Percentiles rank a stretch among this genome's conserved stretches.
Conservation (phyloP, 2,888 invertebrate species). For the Papilio protenor region DNA sequence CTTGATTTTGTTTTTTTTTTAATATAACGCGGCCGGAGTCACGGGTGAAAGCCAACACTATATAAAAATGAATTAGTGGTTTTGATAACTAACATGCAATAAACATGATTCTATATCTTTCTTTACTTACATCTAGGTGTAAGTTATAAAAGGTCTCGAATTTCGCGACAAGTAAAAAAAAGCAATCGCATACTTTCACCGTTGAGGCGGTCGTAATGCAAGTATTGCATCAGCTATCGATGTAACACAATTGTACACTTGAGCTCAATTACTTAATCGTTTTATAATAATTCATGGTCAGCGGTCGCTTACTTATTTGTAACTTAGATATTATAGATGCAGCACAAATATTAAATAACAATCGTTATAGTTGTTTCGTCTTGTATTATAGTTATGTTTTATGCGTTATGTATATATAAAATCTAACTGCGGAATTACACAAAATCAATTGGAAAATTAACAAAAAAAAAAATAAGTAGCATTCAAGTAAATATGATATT, state of each 20-base stretch:
- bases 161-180: constrained; percentile 36
- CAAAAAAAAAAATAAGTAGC: too few species aligned
- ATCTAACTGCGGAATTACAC: too few species aligned
- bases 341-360: neutral
- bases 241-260: constrained; percentile 59
- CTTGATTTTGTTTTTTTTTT: too few species aligned
- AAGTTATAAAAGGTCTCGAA: constrained; percentile 46
- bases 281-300: constrained; percentile 69
- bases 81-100: neutral
- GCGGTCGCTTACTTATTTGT: constrained; percentile 45
- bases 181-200: constrained; percentile 61
- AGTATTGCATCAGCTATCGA: constrained; percentile 58
- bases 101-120: too few species aligned
- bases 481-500: too few species aligned
- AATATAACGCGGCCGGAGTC: too few species aligned
- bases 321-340: constrained; percentile 26
- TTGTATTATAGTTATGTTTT: neutral
- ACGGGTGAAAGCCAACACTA: too few species aligned
- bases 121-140: neutral
- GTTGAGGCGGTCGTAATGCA: constrained; percentile 44
- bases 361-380: neutral
- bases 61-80: neutral
- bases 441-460: too few species aligned
- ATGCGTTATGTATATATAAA: too few species aligned
- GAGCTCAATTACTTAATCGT: constrained; percentile 69